A percentile compares a stretch with the other conserved stretches of the same genome.
phyloP scores from a whole-genome alignment of 2,888 invertebrate genomes.

The Platypus cylindrus region DNA sequence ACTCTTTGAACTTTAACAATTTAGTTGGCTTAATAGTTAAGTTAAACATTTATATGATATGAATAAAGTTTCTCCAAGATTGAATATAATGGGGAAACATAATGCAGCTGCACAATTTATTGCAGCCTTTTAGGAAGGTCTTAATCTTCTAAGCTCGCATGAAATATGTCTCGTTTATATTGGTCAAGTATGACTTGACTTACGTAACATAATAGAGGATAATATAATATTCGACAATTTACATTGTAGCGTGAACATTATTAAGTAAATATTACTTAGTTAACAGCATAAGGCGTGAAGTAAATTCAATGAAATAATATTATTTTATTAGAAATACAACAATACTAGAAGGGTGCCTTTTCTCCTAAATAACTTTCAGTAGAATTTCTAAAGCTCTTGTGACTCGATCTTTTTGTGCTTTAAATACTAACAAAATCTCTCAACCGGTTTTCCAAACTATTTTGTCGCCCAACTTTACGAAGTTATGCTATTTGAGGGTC shows the following conservation, averaged over 20 bases:
- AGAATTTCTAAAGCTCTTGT: too few species aligned
- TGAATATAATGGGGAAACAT: conserved; percentile 9
- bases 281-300: background rate
- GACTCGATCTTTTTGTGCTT: too few species aligned
- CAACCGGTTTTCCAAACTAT: too few species aligned
- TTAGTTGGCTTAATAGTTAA: conserved; percentile 14
- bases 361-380: too few species aligned
- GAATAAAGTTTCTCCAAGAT: conserved; percentile 15
- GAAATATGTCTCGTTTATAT: background rate
- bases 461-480: too few species aligned
- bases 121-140: conserved; percentile 5
- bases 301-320: conserved; percentile 1
- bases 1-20: conserved; percentile 20
- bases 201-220: background rate
- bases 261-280: background rate
- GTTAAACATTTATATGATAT: conserved; percentile 18
- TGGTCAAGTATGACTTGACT: background rate
- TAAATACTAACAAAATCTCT: too few species aligned
- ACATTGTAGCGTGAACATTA: too few species aligned
- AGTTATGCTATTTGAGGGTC: too few species aligned
- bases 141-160: conserved; percentile 6
- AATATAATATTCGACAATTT: too few species aligned
- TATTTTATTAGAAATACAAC: too few species aligned
- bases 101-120: conserved; percentile 8
- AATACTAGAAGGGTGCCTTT: too few species aligned